These are phyloP conservation scores for Agrilus mali DNA, from an alignment of 2,888 invertebrate genomes.

Conservation along the genomic window DNA sequence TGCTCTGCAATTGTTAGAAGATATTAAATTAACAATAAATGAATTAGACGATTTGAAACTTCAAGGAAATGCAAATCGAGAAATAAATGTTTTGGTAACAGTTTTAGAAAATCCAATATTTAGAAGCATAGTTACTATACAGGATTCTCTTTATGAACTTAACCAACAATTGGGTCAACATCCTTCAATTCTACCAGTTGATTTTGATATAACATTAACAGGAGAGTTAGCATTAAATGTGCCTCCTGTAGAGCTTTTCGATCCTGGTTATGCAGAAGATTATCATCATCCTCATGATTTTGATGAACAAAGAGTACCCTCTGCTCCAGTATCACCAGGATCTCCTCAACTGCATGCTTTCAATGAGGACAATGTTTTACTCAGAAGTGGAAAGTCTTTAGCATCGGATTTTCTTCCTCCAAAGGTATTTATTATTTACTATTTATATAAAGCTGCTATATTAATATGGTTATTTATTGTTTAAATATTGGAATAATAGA, in stretches of 20 bases:
- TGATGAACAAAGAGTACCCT: slow-evolving; percentile 69
- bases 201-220: slow-evolving; percentile 82
- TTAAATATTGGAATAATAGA: slow-evolving; percentile 40
- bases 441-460: background rate
- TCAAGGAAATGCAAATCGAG: slow-evolving; percentile 61
- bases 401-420: slow-evolving; percentile 74
- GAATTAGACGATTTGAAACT: slow-evolving; percentile 74
- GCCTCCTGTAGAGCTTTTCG: slow-evolving; percentile 44
- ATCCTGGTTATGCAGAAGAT: slow-evolving; percentile 39
- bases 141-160: slow-evolving; percentile 80
- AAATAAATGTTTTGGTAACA: slow-evolving; percentile 69
- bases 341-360: slow-evolving; percentile 63
- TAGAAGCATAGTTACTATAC: slow-evolving; percentile 77
- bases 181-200: slow-evolving; percentile 83
- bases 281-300: slow-evolving; percentile 39
- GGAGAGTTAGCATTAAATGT: slow-evolving; percentile 53
- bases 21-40: slow-evolving; percentile 74
- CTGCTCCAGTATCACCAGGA: slow-evolving; percentile 57
- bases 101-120: slow-evolving; percentile 84
- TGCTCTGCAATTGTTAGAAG: slow-evolving; percentile 78
- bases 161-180: slow-evolving; percentile 79
- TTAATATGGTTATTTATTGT: background rate
- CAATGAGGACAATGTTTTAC: slow-evolving; percentile 72
- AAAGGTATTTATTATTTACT: slow-evolving; percentile 39
- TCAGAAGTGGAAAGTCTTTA: slow-evolving; percentile 68